Evolutionary conservation across 2,113 vertebrate species (phyloP).

Genomic region (Macrotus californicus): DNA sequence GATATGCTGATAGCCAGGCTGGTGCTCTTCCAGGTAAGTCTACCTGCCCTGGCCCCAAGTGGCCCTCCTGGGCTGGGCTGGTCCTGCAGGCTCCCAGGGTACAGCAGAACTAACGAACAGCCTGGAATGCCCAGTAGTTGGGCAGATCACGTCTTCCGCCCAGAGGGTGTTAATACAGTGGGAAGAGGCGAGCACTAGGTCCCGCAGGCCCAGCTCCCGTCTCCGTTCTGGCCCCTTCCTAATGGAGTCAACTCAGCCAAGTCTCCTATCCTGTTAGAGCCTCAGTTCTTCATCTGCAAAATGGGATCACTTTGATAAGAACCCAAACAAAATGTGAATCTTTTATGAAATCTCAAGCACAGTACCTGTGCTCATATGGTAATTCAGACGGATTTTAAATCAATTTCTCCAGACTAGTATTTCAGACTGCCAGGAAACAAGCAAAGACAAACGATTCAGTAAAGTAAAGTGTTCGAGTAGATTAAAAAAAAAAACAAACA

Average conservation of each 20-base stretch:
- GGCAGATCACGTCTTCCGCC: background rate
- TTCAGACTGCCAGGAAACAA: conserved; percentile 58
- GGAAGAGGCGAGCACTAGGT: background rate
- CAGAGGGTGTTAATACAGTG: background rate
- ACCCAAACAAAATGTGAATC: background rate
- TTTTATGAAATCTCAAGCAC: background rate
- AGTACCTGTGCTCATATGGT: background rate
- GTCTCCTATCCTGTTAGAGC: background rate
- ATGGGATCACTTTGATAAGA: background rate
- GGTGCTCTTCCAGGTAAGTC: conserved; percentile 62
- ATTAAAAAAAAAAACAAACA: background rate
- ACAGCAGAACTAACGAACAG: background rate
- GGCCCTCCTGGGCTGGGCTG: conserved; percentile 48
- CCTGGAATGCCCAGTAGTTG: background rate
- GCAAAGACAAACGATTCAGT: conserved; percentile 59
- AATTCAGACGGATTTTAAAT: background rate
- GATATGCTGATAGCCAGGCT: conserved; percentile 39
- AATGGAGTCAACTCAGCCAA: too few species aligned
- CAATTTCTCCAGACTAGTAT: background rate
- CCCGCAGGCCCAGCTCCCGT: background rate
- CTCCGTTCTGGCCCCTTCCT: background rate
- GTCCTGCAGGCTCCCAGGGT: background rate
- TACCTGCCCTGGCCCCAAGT: conserved; percentile 47
- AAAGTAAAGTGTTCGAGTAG: background rate
- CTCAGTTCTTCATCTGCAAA: background rate